A percentile compares a stretch with the other conserved stretches of the same genome.
phyloP scores from a whole-genome alignment of 2,797 vertebrate genomes.

The Ctenopoma multispine region DNA sequence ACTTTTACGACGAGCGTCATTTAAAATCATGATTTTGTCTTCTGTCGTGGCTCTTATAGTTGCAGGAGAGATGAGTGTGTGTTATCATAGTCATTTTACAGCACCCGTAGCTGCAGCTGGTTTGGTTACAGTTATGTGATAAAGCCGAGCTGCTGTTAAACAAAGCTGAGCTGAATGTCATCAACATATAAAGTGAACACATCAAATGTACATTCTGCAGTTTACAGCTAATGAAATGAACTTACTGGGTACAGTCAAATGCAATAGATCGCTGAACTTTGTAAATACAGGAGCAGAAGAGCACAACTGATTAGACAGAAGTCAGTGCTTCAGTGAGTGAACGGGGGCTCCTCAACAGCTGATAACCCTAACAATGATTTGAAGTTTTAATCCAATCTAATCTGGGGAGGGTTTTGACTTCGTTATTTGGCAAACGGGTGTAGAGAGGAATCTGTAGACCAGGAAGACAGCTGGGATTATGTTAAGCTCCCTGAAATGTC shows the following conservation, averaged over 20 bases:
- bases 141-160: slow-evolving; percentile 17
- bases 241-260: neutral
- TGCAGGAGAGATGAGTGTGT: neutral
- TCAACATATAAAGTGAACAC: neutral
- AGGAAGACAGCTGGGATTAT: slow-evolving; percentile 4
- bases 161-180: neutral
- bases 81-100: slow-evolving; percentile 37
- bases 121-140: slow-evolving; percentile 51
- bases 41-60: neutral
- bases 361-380: neutral
- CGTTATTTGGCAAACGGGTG: neutral
- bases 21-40: neutral
- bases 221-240: neutral
- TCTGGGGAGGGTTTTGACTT: neutral
- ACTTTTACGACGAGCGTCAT: neutral
- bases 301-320: neutral
- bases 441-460: neutral
- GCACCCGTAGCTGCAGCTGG: slow-evolving; percentile 24
- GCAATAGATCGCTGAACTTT: neutral
- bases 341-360: neutral
- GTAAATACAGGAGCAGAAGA: neutral
- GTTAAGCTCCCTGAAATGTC: slow-evolving; percentile 22
- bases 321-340: no score
- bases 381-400: neutral
- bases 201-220: neutral